Percentiles rank a stretch among this genome's conserved stretches.
Evolutionary conservation across 1,140 invertebrate species (phyloP).

Genomic region (Tetramorium simillimum): DNA sequence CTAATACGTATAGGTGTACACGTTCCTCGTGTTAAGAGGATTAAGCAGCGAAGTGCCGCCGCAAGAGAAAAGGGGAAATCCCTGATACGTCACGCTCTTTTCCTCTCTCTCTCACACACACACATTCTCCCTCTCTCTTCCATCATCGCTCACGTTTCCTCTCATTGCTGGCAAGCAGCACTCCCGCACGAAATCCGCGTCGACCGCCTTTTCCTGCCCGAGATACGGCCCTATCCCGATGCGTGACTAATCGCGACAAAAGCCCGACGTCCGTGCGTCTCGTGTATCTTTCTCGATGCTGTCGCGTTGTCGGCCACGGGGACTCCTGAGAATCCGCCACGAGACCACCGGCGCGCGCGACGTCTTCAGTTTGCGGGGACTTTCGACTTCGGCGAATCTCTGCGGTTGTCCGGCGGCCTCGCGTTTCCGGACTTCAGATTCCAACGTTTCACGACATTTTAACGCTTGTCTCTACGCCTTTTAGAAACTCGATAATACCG

Average conservation of each 20-base stretch:
- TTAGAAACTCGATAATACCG: neutral
- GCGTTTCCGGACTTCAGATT: neutral
- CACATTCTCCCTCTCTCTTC: neutral
- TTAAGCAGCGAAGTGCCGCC: constrained; percentile 12
- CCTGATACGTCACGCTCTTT: constrained; percentile 32
- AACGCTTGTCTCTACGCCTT: neutral
- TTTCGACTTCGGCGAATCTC: neutral
- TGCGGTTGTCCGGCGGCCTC: neutral
- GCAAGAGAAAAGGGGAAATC: constrained; percentile 43
- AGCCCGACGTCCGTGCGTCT: constrained; percentile 26
- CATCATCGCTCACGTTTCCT: constrained; percentile 2
- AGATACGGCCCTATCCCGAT: constrained; percentile 27
- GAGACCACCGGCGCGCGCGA: constrained; percentile 6
- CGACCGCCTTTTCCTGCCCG: constrained; percentile 35
- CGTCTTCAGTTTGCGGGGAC: neutral
- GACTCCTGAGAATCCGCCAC: neutral
- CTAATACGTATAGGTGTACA: neutral
- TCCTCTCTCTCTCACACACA: neutral
- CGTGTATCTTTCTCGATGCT: constrained; percentile 26
- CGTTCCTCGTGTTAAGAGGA: neutral
- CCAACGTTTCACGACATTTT: neutral
- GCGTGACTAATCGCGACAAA: constrained; percentile 56
- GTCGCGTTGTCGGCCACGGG: neutral
- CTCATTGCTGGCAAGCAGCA: constrained; percentile 24
- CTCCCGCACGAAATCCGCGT: constrained; percentile 18